phyloP scores from a whole-genome alignment of 1,140 invertebrate species.

The Calephelis nemesis region DNA sequence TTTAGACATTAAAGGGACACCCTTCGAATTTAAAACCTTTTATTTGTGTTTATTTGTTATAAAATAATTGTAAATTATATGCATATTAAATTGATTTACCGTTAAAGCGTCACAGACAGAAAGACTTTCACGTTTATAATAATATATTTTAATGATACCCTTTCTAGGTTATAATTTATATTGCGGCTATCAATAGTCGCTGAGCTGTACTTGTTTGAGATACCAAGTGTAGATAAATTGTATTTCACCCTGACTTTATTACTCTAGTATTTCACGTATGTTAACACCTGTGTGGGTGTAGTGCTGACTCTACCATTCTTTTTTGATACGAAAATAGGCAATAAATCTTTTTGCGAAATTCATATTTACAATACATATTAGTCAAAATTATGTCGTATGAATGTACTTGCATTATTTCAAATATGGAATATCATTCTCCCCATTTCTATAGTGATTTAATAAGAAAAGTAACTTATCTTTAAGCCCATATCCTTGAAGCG shows the following conservation, averaged over 20 bases:
- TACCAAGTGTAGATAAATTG: conserved; percentile 8
- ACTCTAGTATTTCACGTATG: conserved; percentile 1
- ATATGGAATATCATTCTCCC: too few relatives aligned
- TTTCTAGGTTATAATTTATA: not conserved
- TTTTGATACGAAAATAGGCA: conserved; percentile 8
- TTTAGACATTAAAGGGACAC: too few relatives aligned
- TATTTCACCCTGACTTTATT: conserved; percentile 12
- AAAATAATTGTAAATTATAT: too few relatives aligned
- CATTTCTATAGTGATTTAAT: too few relatives aligned
- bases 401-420: not conserved
- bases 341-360: conserved; percentile 15
- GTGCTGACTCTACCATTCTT: not conserved
- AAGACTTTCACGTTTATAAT: too few relatives aligned
- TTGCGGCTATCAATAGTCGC: conserved; percentile 5
- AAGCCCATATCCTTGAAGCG: too few relatives aligned
- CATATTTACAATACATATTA: not conserved
- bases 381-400: not conserved
- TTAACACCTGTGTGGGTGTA: conserved; percentile 3
- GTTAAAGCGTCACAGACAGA: too few relatives aligned
- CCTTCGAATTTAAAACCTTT: too few relatives aligned
- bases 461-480: too few relatives aligned
- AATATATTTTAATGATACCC: too few relatives aligned
- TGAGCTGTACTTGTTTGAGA: conserved; percentile 12
- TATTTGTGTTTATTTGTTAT: too few relatives aligned
- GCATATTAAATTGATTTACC: too few relatives aligned